Conservation (phyloP, 2,797 vertebrate species). For the Anguilla anguilla region DNA sequence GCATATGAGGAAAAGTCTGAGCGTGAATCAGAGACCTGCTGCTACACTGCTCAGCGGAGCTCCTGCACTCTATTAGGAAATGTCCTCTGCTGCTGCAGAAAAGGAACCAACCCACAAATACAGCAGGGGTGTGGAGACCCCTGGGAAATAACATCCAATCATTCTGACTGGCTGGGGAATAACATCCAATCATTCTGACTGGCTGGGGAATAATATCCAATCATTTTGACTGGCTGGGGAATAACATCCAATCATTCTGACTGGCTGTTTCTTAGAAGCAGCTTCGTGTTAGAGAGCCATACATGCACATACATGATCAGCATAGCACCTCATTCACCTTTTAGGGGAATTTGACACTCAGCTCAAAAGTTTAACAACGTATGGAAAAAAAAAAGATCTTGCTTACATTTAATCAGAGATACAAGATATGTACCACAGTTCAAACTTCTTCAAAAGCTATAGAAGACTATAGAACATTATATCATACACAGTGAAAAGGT, state of each 20-base stretch:
- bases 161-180: background rate
- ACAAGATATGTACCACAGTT: background rate
- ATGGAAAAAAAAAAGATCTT: background rate
- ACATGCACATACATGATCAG: background rate
- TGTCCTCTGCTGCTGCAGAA: background rate
- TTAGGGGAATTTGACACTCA: slow-evolving; percentile 5
- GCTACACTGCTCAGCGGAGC: background rate
- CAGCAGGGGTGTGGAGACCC: background rate
- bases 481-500: background rate
- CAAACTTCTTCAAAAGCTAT: background rate
- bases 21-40: background rate
- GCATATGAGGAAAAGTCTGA: background rate
- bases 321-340: background rate
- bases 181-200: background rate
- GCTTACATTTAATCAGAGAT: background rate
- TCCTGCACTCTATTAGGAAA: background rate
- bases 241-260: background rate
- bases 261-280: background rate
- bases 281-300: background rate
- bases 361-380: background rate
- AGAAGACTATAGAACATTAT: background rate
- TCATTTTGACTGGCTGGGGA: background rate
- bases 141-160: background rate
- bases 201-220: background rate
- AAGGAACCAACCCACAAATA: slow-evolving; percentile 1